A percentile compares a stretch with the other conserved stretches of the same genome.
Evolutionary conservation across 2,888 invertebrate species (phyloP).

Genomic region (Nemotelus nigrinus): DNA sequence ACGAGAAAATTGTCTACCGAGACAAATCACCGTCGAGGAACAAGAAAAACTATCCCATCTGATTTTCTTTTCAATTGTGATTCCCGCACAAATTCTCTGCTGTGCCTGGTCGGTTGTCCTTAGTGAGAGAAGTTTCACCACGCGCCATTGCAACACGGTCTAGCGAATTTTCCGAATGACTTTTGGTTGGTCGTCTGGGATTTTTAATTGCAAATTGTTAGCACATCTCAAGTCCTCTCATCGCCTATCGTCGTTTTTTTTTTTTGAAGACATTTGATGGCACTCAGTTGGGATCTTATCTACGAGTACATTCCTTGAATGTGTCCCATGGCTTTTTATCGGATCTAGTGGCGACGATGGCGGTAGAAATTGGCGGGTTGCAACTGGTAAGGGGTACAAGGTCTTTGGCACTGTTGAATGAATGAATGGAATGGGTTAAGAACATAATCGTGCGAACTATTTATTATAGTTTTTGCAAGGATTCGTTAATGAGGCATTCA

Average conservation of each 20-base stretch:
- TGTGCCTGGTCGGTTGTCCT: background rate
- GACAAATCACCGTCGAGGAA: background rate
- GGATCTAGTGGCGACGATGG: background rate
- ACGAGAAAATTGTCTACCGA: too few species aligned
- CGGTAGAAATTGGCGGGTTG: background rate
- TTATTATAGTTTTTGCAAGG: slow-evolving; percentile 9
- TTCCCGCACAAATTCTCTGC: background rate
- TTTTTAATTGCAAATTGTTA: slow-evolving; percentile 35
- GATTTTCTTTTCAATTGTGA: slow-evolving; percentile 25
- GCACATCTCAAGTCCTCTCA: slow-evolving; percentile 25
- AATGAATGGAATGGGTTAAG: background rate
- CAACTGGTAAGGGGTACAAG: background rate
- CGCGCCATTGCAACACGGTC: background rate
- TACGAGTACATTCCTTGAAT: background rate
- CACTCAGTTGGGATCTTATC: slow-evolving; percentile 13
- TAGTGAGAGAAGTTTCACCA: slow-evolving; percentile 3
- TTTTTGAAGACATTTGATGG: background rate
- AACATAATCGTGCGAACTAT: slow-evolving; percentile 1
- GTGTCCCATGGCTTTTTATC: too few species aligned
- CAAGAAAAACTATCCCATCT: slow-evolving; percentile 10
- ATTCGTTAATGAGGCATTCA: slow-evolving; percentile 31
- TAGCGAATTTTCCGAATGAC: slow-evolving; percentile 16
- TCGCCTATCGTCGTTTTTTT: too few species aligned
- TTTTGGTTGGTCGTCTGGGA: slow-evolving; percentile 25
- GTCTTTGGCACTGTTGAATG: too few species aligned